Percentiles rank a stretch among this genome's conserved stretches.
Conservation (phyloP, 2,797 vertebrate genomes). For the Odontamblyopus lacepedii region DNA sequence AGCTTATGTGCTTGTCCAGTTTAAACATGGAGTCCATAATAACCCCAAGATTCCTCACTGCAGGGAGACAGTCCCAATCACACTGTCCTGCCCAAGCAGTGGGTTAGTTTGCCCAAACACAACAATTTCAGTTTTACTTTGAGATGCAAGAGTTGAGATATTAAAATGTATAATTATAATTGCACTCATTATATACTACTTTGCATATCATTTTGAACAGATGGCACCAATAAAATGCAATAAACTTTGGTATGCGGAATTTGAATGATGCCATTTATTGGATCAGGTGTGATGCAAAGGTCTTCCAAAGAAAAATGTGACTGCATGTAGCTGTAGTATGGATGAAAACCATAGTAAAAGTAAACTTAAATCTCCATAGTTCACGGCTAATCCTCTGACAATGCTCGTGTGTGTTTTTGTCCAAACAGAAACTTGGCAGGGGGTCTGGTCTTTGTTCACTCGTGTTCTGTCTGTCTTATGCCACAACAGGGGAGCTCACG, state of each 20-base stretch:
- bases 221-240: neutral
- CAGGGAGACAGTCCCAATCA: too few relatives aligned
- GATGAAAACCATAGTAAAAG: neutral
- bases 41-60: too few relatives aligned
- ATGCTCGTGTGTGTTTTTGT: conserved; percentile 14
- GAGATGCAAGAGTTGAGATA: neutral
- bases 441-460: neutral
- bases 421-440: conserved; percentile 1
- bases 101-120: too few relatives aligned
- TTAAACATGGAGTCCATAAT: too few relatives aligned
- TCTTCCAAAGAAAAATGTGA: neutral
- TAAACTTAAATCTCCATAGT: conserved; percentile 8
- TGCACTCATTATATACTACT: neutral
- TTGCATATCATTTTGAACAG: conserved; percentile 7
- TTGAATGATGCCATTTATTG: conserved; percentile 25
- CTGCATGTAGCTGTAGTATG: neutral
- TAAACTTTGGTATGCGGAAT: neutral
- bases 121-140: too few relatives aligned
- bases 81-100: too few relatives aligned
- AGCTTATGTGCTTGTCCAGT: too few relatives aligned
- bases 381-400: neutral
- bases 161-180: neutral
- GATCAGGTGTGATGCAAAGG: neutral
- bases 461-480: neutral
- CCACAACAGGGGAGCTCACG: neutral